These are phyloP conservation scores for Bombylius discolor DNA, from an alignment of 2,888 invertebrate species.

Conservation along the genomic window DNA sequence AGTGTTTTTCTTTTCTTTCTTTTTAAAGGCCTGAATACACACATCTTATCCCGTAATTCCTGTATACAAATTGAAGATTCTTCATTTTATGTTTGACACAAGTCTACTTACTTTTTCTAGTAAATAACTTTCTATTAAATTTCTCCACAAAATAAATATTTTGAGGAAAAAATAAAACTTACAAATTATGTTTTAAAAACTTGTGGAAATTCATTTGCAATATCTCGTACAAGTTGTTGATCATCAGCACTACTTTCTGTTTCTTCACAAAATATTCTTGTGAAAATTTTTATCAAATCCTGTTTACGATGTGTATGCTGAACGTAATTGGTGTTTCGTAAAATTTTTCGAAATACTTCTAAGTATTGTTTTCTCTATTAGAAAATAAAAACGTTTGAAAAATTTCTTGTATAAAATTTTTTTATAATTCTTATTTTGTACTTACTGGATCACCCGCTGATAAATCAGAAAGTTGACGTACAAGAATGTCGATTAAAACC, in stretches of 20 bases:
- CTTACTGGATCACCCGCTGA: constrained; percentile 72
- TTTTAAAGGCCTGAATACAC: too few species aligned
- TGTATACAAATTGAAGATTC: too few species aligned
- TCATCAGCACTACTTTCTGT: constrained; percentile 58
- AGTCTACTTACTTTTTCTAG: too few species aligned
- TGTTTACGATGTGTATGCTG: constrained; percentile 68
- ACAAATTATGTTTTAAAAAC: constrained; percentile 48
- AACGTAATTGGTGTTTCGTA: constrained; percentile 68
- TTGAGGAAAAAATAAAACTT: not conserved
- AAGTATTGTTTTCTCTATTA: constrained; percentile 63
- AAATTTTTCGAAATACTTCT: constrained; percentile 62
- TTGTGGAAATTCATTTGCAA: constrained; percentile 74
- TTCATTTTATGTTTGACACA: too few species aligned
- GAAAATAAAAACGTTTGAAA: constrained; percentile 12
- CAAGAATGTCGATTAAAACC: constrained; percentile 85
- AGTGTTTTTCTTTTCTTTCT: too few species aligned
- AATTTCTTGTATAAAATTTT: constrained; percentile 5
- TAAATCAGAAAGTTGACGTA: constrained; percentile 79
- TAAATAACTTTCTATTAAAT: too few species aligned
- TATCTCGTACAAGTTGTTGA: constrained; percentile 64
- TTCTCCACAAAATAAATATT: too few species aligned
- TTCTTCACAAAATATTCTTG: constrained; percentile 76
- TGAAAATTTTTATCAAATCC: constrained; percentile 73
- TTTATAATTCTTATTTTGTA: not conserved
- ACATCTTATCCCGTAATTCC: too few species aligned